Percentiles rank a stretch among this genome's conserved stretches.
phyloP scores from a whole-genome alignment of 2,888 invertebrate species.

The Phalera bucephala region DNA sequence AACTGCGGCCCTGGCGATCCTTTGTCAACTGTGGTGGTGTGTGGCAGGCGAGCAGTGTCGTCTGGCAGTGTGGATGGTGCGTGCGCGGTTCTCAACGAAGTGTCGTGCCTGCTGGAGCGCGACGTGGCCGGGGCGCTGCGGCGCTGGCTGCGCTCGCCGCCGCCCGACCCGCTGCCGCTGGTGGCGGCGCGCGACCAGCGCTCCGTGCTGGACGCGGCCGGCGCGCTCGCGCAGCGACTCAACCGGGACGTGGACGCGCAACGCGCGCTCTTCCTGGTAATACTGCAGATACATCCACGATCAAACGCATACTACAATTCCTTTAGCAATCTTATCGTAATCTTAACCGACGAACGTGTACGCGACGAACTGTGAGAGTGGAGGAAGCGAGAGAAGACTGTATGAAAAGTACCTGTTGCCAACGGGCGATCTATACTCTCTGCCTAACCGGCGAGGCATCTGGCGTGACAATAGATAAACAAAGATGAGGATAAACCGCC shows the following conservation, averaged over 20 bases:
- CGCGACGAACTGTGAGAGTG: too few species aligned
- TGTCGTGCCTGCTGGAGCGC: constrained; percentile 92
- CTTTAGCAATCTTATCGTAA: too few species aligned
- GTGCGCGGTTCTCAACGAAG: constrained; percentile 98
- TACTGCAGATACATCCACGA: too few species aligned
- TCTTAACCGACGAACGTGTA: too few species aligned
- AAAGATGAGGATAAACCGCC: too few species aligned
- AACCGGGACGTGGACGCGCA: constrained; percentile 91
- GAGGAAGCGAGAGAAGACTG: too few species aligned
- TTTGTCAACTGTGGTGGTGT: not conserved
- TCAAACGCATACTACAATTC: too few species aligned
- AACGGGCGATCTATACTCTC: too few species aligned
- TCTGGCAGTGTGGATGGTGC: constrained; percentile 97
- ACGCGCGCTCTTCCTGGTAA: constrained; percentile 90
- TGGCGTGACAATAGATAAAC: too few species aligned
- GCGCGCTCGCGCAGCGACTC: constrained; percentile 78
- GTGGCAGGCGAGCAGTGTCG: constrained; percentile 92
- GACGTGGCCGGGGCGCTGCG: constrained; percentile 63
- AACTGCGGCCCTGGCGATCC: too few species aligned
- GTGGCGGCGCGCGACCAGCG: constrained; percentile 68
- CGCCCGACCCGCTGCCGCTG: constrained; percentile 55
- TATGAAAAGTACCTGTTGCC: too few species aligned
- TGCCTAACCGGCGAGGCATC: too few species aligned
- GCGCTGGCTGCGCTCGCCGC: constrained; percentile 84
- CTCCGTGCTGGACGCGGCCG: constrained; percentile 17